Percentiles rank a stretch among this genome's conserved stretches.
Conservation (phyloP, 2,797 vertebrate genomes). For the Antrozous pallidus region DNA sequence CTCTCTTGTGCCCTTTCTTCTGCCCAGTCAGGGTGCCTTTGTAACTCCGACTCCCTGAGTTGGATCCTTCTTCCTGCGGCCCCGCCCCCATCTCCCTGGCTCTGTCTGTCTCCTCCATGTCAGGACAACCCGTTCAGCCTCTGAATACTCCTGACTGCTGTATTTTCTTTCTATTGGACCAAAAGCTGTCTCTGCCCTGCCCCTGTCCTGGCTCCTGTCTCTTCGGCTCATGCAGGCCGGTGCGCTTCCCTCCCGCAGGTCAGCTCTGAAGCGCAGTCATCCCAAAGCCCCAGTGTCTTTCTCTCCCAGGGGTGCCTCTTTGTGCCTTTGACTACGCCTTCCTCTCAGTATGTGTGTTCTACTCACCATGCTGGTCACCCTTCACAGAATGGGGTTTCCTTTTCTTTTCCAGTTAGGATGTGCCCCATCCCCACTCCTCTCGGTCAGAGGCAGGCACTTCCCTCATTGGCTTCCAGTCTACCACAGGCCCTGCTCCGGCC, state of each 20-base stretch:
- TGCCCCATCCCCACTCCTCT: background rate
- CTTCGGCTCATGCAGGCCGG: rapidly evolving
- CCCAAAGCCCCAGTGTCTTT: background rate
- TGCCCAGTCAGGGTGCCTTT: too few relatives aligned
- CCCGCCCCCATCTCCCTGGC: too few relatives aligned
- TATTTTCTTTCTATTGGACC: background rate
- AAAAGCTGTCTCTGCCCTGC: background rate
- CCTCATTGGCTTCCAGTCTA: background rate
- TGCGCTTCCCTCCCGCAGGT: background rate
- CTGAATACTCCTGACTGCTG: background rate
- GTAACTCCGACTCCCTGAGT: too few relatives aligned
- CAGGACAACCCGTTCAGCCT: background rate
- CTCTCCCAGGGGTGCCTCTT: background rate
- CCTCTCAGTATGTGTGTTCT: background rate
- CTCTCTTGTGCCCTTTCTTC: too few relatives aligned
- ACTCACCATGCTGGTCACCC: background rate
- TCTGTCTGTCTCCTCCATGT: too few relatives aligned
- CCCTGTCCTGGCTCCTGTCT: background rate
- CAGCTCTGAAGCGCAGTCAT: background rate
- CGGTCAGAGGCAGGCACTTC: background rate
- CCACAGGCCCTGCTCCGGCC: background rate
- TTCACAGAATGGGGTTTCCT: background rate
- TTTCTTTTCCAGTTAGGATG: background rate
- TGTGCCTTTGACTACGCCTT: background rate
- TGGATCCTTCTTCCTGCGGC: too few relatives aligned